Conservation (phyloP, 2,113 vertebrate genomes). For the Ceyx cyanopectus region DNA sequence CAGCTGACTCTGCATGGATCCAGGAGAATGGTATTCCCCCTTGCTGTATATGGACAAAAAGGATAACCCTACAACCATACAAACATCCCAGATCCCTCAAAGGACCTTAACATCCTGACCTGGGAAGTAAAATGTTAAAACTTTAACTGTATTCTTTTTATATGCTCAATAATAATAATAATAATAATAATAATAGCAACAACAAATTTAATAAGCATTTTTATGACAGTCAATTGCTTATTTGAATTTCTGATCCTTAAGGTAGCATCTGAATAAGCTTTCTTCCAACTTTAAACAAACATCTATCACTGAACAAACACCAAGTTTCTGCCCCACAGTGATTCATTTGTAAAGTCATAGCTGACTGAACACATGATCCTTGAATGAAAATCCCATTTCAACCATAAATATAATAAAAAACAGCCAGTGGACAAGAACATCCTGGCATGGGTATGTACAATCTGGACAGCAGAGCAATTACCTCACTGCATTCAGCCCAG, state of each 20-base stretch:
- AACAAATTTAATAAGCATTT: neutral
- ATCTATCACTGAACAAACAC: neutral
- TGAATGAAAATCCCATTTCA: constrained; percentile 38
- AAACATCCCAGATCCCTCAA: neutral
- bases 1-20: neutral
- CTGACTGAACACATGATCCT: neutral
- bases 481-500: neutral
- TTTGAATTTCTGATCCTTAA: neutral
- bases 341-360: constrained; percentile 4
- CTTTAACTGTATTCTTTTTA: neutral
- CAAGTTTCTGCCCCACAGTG: neutral
- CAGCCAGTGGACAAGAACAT: neutral
- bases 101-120: neutral
- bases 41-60: neutral
- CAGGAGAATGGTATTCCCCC: neutral
- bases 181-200: neutral
- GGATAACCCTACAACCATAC: neutral
- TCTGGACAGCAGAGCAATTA: neutral
- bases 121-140: neutral
- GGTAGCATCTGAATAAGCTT: neutral
- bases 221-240: neutral
- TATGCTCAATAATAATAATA: neutral
- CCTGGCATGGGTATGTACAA: neutral
- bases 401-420: neutral
- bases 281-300: constrained; percentile 1